phyloP scores from a whole-genome alignment of 2,888 invertebrate genomes.

The Pantelozetes paolii region DNA sequence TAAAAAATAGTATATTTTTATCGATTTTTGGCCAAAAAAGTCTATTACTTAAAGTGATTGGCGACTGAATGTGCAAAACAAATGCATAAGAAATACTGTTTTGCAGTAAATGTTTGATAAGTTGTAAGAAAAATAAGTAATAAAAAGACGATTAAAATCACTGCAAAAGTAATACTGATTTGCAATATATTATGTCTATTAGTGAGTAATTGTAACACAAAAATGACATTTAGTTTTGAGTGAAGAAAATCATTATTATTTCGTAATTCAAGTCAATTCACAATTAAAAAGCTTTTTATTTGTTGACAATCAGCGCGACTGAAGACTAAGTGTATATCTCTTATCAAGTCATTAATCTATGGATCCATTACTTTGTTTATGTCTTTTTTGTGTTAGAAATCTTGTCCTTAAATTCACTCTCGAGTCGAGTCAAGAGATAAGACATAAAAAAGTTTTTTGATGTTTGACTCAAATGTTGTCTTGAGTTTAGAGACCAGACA shows the following conservation, averaged over 20 bases:
- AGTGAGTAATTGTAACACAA: too few relatives aligned
- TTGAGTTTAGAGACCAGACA: background rate
- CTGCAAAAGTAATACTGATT: background rate
- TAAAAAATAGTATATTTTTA: background rate
- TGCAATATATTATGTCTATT: background rate
- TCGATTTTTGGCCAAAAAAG: background rate
- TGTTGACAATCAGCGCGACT: background rate
- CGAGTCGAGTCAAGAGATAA: background rate
- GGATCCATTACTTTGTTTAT: slow-evolving; percentile 29
- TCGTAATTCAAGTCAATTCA: background rate
- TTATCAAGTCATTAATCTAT: slow-evolving; percentile 31
- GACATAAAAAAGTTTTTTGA: background rate
- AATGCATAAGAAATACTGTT: background rate
- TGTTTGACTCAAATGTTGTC: background rate
- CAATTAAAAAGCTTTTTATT: slow-evolving; percentile 4
- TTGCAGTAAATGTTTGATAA: background rate
- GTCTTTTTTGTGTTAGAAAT: background rate
- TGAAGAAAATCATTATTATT: background rate
- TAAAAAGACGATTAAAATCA: slow-evolving; percentile 12
- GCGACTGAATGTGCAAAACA: background rate
- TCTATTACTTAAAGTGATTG: background rate
- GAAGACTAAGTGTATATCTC: slow-evolving; percentile 3
- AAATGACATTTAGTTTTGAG: too few relatives aligned
- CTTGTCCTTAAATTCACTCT: background rate
- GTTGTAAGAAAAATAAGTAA: background rate